Percentiles rank a stretch among this genome's conserved stretches.
phyloP scores from a whole-genome alignment of 2,888 invertebrate genomes.

The Tricholauxania praeusta region DNA sequence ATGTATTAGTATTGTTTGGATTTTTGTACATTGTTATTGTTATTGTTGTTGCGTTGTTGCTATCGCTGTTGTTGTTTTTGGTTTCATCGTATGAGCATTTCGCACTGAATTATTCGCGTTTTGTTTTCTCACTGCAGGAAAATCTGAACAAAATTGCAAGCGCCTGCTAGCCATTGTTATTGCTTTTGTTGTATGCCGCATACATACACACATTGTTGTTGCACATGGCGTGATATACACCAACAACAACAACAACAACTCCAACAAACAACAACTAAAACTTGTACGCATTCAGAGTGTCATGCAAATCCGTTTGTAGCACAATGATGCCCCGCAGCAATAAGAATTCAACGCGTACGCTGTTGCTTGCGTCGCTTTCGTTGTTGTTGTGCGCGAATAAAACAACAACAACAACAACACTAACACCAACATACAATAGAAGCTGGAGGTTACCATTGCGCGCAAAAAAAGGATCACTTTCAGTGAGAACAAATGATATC shows the following conservation, averaged over 20 bases:
- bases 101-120: not conserved
- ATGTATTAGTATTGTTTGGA: not conserved
- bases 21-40: not conserved
- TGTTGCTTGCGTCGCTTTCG: not conserved
- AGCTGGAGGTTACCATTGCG: too few relatives aligned
- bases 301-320: slow-evolving; percentile 12
- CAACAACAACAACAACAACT: not conserved
- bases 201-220: too few relatives aligned
- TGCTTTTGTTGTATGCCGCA: not conserved
- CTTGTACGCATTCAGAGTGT: not conserved
- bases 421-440: too few relatives aligned
- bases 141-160: slow-evolving; percentile 7
- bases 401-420: too few relatives aligned
- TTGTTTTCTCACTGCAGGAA: slow-evolving; percentile 10
- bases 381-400: not conserved
- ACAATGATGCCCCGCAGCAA: slow-evolving; percentile 20
- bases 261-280: too few relatives aligned
- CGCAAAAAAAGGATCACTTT: too few relatives aligned
- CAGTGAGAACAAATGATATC: too few relatives aligned
- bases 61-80: slow-evolving; percentile 7
- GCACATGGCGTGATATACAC: not conserved
- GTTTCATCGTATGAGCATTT: not conserved
- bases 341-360: too few relatives aligned
- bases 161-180: slow-evolving; percentile 16
- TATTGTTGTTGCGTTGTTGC: not conserved